These are phyloP conservation scores for Caenorhabditis drosophilae DNA, from an alignment of 2,888 invertebrate species.

Conservation along the genomic window DNA sequence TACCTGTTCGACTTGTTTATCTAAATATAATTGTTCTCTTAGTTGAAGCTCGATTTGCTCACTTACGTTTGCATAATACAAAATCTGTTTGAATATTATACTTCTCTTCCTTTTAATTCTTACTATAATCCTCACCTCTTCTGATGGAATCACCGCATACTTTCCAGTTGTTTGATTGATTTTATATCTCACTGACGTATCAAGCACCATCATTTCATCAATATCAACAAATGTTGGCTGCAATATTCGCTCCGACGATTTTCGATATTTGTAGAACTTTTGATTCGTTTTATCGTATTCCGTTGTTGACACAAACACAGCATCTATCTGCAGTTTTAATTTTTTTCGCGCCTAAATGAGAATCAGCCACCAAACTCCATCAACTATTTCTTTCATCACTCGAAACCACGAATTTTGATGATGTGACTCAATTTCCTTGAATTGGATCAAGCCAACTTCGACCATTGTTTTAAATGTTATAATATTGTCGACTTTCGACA, in stretches of 20 bases:
- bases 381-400: constrained; percentile 2
- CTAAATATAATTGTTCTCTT: constrained; percentile 12
- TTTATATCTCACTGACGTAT: neutral
- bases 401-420: constrained; percentile 10
- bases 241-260: constrained; percentile 16
- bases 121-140: neutral
- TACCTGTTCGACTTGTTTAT: constrained; percentile 8
- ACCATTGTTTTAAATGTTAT: constrained; percentile 10
- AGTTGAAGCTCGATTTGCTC: neutral
- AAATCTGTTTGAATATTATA: neutral
- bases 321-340: neutral
- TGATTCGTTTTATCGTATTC: constrained; percentile 2
- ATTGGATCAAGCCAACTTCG: constrained; percentile 7
- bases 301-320: constrained; percentile 16
- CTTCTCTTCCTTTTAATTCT: no score
- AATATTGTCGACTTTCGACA: constrained; percentile 26
- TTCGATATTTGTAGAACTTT: neutral
- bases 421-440: neutral
- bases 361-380: no score
- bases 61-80: neutral
- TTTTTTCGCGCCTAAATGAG: no score
- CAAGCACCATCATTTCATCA: neutral
- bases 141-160: neutral
- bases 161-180: neutral
- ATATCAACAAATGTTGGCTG: constrained; percentile 17